Percentiles rank a stretch among this genome's conserved stretches.
Evolutionary conservation across 2,797 vertebrate species (phyloP).

Genomic region (Delichon dasypus): DNA sequence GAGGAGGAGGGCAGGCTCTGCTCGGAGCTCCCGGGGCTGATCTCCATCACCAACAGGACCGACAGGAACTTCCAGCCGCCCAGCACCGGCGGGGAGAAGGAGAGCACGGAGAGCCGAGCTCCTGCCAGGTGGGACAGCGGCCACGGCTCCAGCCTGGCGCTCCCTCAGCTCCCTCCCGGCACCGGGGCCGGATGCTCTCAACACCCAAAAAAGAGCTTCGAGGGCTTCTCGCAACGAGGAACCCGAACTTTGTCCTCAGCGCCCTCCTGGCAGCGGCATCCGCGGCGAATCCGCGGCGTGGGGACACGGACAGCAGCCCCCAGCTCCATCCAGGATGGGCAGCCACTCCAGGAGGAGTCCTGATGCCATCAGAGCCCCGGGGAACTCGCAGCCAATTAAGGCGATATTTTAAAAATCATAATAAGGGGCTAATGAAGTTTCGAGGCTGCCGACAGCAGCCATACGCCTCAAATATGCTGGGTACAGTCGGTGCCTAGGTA

Average conservation of each 20-base stretch:
- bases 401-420: not conserved
- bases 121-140: not conserved
- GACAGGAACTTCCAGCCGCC: constrained; percentile 1
- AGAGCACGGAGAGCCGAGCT: not conserved
- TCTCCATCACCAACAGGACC: not conserved
- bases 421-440: constrained; percentile 18
- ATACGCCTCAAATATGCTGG: not conserved
- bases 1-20: not conserved
- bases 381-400: constrained; percentile 11
- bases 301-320: not conserved
- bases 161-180: not conserved
- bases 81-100: not conserved
- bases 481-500: constrained; percentile 26
- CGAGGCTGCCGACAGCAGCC: constrained; percentile 21
- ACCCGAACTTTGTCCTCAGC: too few species aligned
- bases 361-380: not conserved
- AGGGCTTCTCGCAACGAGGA: not conserved
- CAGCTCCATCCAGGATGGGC: not conserved
- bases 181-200: not conserved
- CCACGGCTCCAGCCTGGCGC: not conserved
- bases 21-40: not conserved
- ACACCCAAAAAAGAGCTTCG: not conserved
- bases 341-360: not conserved
- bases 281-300: fast-evolving
- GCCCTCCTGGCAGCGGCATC: not conserved